A percentile compares a stretch with the other conserved stretches of the same genome.
Conservation (phyloP, 2,113 vertebrate genomes). For the Panthera tigris region DNA sequence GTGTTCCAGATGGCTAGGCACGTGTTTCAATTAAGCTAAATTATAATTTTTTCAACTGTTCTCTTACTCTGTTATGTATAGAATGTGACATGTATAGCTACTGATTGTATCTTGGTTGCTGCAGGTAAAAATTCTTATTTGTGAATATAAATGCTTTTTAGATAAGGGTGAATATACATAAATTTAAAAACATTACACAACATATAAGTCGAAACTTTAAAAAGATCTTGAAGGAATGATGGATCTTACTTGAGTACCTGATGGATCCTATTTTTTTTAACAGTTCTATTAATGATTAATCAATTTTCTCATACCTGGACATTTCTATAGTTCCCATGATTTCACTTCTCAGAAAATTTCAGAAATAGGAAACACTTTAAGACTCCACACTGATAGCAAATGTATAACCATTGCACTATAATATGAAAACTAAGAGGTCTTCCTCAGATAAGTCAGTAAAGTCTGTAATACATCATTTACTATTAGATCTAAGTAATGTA, state of each 20-base stretch:
- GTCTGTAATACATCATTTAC: neutral
- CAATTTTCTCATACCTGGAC: neutral
- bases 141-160: neutral
- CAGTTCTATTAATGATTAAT: neutral
- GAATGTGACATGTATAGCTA: neutral
- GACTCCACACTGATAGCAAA: neutral
- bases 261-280: neutral
- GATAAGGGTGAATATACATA: neutral
- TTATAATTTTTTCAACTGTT: neutral
- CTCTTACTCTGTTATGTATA: neutral
- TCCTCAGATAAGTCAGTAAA: neutral
- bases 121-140: neutral
- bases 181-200: neutral
- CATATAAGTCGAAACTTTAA: neutral
- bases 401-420: neutral
- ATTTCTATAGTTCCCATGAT: neutral
- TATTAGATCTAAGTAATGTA: neutral
- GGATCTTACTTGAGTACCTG: neutral
- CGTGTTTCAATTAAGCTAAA: conserved; percentile 42
- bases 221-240: neutral
- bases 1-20: conserved; percentile 45
- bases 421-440: neutral
- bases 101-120: neutral
- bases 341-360: neutral
- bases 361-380: neutral